phyloP scores from a whole-genome alignment of 2,888 invertebrate genomes.

The Hanleya hanleyi region DNA sequence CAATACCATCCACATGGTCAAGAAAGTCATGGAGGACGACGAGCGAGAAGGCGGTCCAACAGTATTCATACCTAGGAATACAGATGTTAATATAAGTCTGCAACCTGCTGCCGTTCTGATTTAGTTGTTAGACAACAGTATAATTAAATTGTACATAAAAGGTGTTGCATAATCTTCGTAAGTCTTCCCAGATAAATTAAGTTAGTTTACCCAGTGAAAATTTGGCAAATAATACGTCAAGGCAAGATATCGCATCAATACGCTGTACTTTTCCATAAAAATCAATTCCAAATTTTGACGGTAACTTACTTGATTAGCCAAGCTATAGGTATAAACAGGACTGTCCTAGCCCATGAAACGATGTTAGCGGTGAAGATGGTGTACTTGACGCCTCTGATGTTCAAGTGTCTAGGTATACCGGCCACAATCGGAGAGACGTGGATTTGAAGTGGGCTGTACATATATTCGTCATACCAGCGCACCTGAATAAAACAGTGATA shows the following conservation, averaged over 20 bases:
- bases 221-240: not conserved
- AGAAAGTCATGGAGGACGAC: constrained; percentile 63
- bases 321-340: constrained; percentile 59
- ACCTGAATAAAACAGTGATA: constrained; percentile 52
- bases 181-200: not conserved
- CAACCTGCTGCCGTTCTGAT: too few relatives aligned
- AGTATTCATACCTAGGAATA: constrained; percentile 47
- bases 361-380: constrained; percentile 64
- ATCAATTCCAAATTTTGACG: not conserved
- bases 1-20: constrained; percentile 65
- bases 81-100: not conserved
- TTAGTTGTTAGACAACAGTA: too few relatives aligned
- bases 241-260: not conserved
- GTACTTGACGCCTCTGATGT: constrained; percentile 35
- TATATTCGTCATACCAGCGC: constrained; percentile 52
- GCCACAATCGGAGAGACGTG: constrained; percentile 51
- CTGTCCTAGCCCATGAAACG: constrained; percentile 59
- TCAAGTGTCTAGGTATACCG: constrained; percentile 47
- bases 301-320: constrained; percentile 56
- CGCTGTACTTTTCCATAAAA: not conserved
- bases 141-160: too few relatives aligned
- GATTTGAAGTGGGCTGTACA: constrained; percentile 59
- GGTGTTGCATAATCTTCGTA: too few relatives aligned
- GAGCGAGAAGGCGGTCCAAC: constrained; percentile 47
- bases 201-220: not conserved